phyloP scores from a whole-genome alignment of 2,797 vertebrate species.

The Sebastes flavidus region DNA sequence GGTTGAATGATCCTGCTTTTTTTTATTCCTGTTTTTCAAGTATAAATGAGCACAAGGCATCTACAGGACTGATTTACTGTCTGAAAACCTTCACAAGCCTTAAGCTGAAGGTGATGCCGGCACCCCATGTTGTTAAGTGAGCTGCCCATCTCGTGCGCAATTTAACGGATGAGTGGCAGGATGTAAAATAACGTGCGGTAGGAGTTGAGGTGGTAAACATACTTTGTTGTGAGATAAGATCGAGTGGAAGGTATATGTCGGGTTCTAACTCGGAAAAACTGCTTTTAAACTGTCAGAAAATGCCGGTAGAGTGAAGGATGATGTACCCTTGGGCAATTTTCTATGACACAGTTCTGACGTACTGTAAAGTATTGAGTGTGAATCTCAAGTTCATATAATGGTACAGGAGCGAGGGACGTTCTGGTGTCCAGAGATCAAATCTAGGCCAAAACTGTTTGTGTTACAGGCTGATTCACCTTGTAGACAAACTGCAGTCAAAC shows the following conservation, averaged over 20 bases:
- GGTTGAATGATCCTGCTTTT: not conserved
- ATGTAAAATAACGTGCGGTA: not conserved
- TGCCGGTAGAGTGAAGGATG: not conserved
- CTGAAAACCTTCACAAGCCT: conserved; percentile 1
- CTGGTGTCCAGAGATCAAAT: conserved; percentile 2
- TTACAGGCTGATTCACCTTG: not conserved
- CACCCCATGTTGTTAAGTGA: not conserved
- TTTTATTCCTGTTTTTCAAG: conserved; percentile 2
- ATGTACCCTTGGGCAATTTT: not conserved
- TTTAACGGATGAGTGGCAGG: not conserved
- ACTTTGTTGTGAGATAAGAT: not conserved
- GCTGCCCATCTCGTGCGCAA: not conserved
- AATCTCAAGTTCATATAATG: not conserved
- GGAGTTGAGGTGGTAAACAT: not conserved
- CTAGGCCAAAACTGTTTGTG: not conserved
- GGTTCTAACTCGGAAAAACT: not conserved
- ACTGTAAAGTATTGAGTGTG: not conserved
- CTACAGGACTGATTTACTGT: not conserved
- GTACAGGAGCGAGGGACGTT: not conserved
- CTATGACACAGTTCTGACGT: not conserved
- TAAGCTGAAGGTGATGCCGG: conserved; percentile 20
- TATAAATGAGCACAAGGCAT: conserved; percentile 20
- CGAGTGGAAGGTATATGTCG: not conserved
- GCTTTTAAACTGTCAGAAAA: not conserved
- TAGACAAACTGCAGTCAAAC: not conserved